Conservation (phyloP, 2,113 vertebrate genomes). For the cat (Felis catus) region DNA sequence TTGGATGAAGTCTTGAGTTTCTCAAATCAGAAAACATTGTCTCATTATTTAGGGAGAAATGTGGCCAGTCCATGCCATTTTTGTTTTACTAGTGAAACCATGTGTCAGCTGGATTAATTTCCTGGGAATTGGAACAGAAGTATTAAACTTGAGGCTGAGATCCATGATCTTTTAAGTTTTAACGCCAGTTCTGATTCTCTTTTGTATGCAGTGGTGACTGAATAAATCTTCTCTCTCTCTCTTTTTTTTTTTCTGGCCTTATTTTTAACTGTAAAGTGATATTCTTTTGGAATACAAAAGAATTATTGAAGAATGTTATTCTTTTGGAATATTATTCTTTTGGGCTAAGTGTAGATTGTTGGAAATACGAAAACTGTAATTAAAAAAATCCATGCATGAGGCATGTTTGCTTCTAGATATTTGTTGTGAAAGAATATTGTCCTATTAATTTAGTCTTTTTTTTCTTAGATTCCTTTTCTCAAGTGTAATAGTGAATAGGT, state of each 20-base stretch:
- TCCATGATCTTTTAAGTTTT: neutral
- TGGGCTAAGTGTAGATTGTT: conserved; percentile 4
- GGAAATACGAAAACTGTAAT: neutral
- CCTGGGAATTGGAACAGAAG: neutral
- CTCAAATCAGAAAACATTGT: conserved; percentile 8
- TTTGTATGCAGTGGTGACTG: neutral
- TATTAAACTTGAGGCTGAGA: neutral
- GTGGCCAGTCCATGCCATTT: neutral
- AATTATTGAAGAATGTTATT: neutral
- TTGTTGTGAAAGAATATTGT: conserved; percentile 9
- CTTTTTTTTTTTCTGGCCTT: neutral
- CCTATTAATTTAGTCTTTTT: neutral
- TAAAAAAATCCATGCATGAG: neutral
- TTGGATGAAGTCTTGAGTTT: conserved; percentile 42
- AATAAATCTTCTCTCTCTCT: neutral
- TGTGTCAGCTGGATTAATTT: neutral
- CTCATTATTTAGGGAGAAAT: neutral
- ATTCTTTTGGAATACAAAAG: neutral
- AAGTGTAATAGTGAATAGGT: neutral
- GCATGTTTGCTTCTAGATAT: neutral
- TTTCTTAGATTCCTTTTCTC: neutral
- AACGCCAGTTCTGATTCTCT: neutral
- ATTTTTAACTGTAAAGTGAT: conserved; percentile 10
- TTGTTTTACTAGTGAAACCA: neutral
- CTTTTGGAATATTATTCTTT: neutral